phyloP scores from a whole-genome alignment of 2,113 vertebrate species.

The Riparia riparia region DNA sequence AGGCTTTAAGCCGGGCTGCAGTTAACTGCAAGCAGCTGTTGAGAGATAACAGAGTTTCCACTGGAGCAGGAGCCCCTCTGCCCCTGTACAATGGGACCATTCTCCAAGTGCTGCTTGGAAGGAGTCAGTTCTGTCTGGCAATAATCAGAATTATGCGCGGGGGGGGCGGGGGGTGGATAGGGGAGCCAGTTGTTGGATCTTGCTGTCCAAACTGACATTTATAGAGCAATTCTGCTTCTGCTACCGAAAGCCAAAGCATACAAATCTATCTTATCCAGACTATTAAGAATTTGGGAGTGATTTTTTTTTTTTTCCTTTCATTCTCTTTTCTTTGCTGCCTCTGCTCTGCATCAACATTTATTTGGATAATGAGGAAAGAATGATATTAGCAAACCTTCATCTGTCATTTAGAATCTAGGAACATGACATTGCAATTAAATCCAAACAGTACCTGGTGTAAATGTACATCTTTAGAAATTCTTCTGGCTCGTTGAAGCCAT shows the following conservation, averaged over 20 bases:
- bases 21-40: constrained; percentile 84
- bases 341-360: background rate
- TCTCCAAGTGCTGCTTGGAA: constrained; percentile 51
- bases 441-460: background rate
- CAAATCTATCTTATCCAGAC: constrained; percentile 51
- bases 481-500: background rate
- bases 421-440: background rate
- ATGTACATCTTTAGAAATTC: background rate
- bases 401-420: background rate
- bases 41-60: constrained; percentile 76
- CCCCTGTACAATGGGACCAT: constrained; percentile 60
- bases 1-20: constrained; percentile 73
- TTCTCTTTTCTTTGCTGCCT: background rate
- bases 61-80: constrained; percentile 67
- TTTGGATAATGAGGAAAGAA: constrained; percentile 39
- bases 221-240: constrained; percentile 67
- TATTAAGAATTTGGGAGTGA: constrained; percentile 21
- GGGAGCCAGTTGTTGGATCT: constrained; percentile 11
- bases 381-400: background rate
- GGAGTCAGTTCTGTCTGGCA: constrained; percentile 58
- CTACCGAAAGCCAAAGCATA: constrained; percentile 69
- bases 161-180: too few relatives aligned
- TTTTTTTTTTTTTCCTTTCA: background rate
- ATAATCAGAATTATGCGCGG: constrained; percentile 62
- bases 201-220: constrained; percentile 63